Evolutionary conservation across 2,888 invertebrate genomes (phyloP), one percentile per base, ranked within the genome.

Genomic region (Drosophila pseudotalamancana): DNA sequence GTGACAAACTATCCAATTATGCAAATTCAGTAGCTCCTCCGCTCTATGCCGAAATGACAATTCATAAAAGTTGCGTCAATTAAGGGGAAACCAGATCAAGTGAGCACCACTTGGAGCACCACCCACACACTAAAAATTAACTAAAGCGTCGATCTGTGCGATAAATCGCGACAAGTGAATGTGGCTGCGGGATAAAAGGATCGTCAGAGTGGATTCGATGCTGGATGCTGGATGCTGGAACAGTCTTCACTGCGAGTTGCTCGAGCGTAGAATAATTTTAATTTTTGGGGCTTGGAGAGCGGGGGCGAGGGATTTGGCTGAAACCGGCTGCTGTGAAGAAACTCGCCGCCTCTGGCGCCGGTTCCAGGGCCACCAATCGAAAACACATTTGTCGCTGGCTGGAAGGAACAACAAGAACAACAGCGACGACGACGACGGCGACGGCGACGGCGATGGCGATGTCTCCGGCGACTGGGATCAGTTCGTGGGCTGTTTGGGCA

Each of bases 331-430:
- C 55, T 53, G 55, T 66, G 78, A 63, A 64, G 72, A 71, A 64
- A 73, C 74, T 72, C 67, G 72, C 68, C 65, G 87, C 70, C 75
- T 70, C 62, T 87, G 84, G 78, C 82, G 80, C 80, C 79, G 75
- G 61, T 43, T 49, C 62, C 50, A 56, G 65, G 72, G 60, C 46
- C 69, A 68, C 75, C 84, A 85, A 85, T 85, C 79, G 84, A 85
- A 85, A 85, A 84, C 84, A 86, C 84, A 85, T 85, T 85, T 85
- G 84, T 85, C 83, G 84, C 78, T 57, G 69, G 54, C 34, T 42
- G 35, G 23, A 35, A 32, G 18, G 46, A 16, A 46, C 76, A 67
- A 50, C 64, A 59, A 34, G 43, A 57, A n/a, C 65, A 65, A 12
- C 55, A 39, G 6, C 65, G 54, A 39, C 50, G 27, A 19, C 31